Evolutionary conservation across 2,113 vertebrate genomes (phyloP).

Genomic region (Podilymbus podiceps): DNA sequence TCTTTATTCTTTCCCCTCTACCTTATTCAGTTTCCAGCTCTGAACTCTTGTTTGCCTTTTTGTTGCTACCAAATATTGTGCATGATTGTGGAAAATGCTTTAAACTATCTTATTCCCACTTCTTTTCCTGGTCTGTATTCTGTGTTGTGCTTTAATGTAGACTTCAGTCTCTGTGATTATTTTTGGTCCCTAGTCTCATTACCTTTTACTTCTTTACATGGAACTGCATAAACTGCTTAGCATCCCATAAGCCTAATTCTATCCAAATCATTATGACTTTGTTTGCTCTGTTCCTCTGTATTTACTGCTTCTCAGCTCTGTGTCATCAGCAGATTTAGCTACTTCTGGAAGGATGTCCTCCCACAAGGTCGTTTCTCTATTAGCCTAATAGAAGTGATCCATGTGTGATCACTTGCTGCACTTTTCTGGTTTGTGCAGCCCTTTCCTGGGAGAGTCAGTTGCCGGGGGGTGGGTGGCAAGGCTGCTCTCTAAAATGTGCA

Average conservation of each 20-base stretch:
- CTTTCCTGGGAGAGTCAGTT: not conserved
- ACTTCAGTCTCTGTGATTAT: constrained; percentile 1
- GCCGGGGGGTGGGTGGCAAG: not conserved
- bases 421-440: not conserved
- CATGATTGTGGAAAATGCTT: not conserved
- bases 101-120: not conserved
- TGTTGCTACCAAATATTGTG: constrained; percentile 7
- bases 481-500: not conserved
- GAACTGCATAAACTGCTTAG: constrained; percentile 61
- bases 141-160: constrained; percentile 41
- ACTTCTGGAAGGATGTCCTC: constrained; percentile 39
- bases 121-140: constrained; percentile 36
- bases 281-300: constrained; percentile 68
- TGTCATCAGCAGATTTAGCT: constrained; percentile 59
- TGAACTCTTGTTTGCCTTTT: not conserved
- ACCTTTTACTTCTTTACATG: constrained; percentile 59
- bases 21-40: constrained; percentile 13
- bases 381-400: not conserved
- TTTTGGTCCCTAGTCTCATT: constrained; percentile 54
- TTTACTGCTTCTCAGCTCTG: constrained; percentile 58
- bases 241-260: constrained; percentile 68
- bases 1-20: not conserved
- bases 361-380: constrained; percentile 4
- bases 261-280: constrained; percentile 61
- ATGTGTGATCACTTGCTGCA: not conserved